A percentile compares a stretch with the other conserved stretches of the same genome.
phyloP scores from a whole-genome alignment of 2,113 vertebrate genomes.

The Myxocyprinus asiaticus region DNA sequence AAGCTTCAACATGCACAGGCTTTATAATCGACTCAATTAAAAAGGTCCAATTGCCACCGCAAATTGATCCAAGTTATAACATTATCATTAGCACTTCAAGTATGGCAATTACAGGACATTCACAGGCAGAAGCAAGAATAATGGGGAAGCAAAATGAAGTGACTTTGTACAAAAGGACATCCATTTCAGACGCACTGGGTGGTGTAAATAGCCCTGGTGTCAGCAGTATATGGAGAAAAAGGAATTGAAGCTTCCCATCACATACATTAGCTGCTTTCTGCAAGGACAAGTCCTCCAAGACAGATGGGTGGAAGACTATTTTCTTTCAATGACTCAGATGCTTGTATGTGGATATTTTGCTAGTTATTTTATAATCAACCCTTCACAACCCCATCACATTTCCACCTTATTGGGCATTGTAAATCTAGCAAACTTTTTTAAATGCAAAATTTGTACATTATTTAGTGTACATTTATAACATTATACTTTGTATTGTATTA shows the following conservation, averaged over 20 bases:
- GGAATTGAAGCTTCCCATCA: conserved; percentile 44
- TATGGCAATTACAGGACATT: conserved; percentile 68
- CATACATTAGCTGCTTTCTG: conserved; percentile 30
- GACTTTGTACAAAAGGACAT: conserved; percentile 58
- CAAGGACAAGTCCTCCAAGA: conserved; percentile 2
- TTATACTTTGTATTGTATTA: too few relatives aligned
- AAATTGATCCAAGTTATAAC: conserved; percentile 78
- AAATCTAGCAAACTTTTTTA: too few relatives aligned
- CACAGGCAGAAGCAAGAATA: conserved; percentile 48
- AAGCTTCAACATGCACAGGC: conserved; percentile 69
- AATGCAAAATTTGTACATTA: too few relatives aligned
- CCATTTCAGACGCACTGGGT: conserved; percentile 49
- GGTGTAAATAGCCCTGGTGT: conserved; percentile 48
- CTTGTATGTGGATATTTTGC: background rate
- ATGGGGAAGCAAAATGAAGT: conserved; percentile 46
- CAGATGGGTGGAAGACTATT: background rate
- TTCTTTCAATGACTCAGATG: background rate
- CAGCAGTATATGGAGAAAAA: conserved; percentile 50
- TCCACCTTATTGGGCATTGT: too few relatives aligned
- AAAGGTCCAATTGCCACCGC: conserved; percentile 72
- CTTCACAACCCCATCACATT: too few relatives aligned
- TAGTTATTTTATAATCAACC: too few relatives aligned
- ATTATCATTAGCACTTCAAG: conserved; percentile 76
- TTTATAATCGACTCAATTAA: conserved; percentile 81
- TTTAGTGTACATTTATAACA: too few relatives aligned